These are phyloP conservation scores for Sarcophaga caerulescens DNA, from an alignment of 2,888 invertebrate species.

Conservation along the genomic window DNA sequence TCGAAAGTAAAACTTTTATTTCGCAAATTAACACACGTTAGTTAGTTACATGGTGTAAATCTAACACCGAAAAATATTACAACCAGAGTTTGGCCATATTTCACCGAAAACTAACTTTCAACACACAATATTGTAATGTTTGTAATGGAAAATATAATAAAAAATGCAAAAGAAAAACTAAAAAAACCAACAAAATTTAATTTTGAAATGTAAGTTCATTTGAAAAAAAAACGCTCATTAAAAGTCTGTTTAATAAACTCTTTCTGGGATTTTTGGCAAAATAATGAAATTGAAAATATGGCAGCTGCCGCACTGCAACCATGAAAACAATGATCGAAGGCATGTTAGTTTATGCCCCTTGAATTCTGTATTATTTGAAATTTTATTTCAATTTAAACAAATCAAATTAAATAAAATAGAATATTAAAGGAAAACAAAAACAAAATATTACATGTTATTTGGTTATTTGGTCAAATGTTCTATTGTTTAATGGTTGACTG, in stretches of 20 bases:
- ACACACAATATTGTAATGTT: background rate
- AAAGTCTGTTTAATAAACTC: constrained; percentile 46
- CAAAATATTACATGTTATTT: background rate
- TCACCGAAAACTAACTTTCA: background rate
- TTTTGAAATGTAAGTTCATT: constrained; percentile 14
- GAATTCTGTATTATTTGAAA: no score
- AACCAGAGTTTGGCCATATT: background rate
- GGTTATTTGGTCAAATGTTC: background rate
- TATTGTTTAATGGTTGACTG: background rate
- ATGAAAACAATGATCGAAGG: background rate
- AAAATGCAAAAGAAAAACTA: constrained; percentile 7
- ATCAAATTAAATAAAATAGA: background rate
- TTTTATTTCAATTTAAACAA: no score
- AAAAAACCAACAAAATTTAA: constrained; percentile 42
- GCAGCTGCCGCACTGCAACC: background rate
- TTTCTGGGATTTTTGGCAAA: background rate
- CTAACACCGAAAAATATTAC: background rate
- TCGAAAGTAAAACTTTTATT: constrained; percentile 3
- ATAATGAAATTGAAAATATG: background rate
- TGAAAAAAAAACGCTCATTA: constrained; percentile 30
- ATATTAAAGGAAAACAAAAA: background rate
- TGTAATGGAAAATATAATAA: background rate
- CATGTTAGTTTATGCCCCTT: no score
- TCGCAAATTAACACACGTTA: constrained; percentile 1
- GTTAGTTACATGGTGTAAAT: background rate